These are phyloP conservation scores for Tetraodon nigroviridis DNA, from an alignment of 2,113 vertebrate species.

Conservation along the genomic window DNA sequence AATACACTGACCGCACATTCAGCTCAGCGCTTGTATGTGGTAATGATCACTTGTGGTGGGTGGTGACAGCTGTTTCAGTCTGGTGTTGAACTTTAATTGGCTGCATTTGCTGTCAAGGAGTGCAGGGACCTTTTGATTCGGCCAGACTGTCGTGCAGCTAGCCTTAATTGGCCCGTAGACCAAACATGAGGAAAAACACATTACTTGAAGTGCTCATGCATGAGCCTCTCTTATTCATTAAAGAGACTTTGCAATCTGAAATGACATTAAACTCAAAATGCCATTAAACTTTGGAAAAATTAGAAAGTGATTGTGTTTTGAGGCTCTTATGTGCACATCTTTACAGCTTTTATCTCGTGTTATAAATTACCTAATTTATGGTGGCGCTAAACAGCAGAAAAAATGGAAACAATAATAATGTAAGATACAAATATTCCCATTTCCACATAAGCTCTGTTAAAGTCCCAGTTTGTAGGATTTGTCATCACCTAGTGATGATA, in stretches of 20 bases:
- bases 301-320: conserved; percentile 32
- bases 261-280: conserved; percentile 50
- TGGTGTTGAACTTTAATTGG: conserved; percentile 42
- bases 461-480: too few species aligned
- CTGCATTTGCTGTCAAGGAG: conserved; percentile 25
- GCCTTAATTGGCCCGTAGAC: conserved; percentile 44
- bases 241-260: conserved; percentile 31
- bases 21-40: conserved; percentile 6
- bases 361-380: conserved; percentile 21
- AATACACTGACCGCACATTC: conserved; percentile 14
- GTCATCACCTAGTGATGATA: too few species aligned
- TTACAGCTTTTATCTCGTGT: conserved; percentile 11
- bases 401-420: neutral
- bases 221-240: conserved; percentile 44
- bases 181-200: conserved; percentile 38
- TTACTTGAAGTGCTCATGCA: conserved; percentile 42
- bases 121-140: conserved; percentile 48
- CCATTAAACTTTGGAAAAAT: conserved; percentile 57
- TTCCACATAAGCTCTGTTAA: too few species aligned
- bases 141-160: conserved; percentile 30
- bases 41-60: conserved; percentile 35
- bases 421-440: too few species aligned
- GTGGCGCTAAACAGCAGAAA: neutral
- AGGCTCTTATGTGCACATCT: conserved; percentile 29
- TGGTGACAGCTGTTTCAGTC: conserved; percentile 14